phyloP scores from a whole-genome alignment of 2,113 vertebrate genomes.

The human region GRCh38 chr11:78740001-78740500 shows the following conservation, averaged over 20 bases:
- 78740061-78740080: not conserved
- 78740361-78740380: not conserved
- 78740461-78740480: conserved; percentile 83
- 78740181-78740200: conserved; percentile 78
- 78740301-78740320: conserved; percentile 92
- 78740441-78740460: conserved; percentile 89
- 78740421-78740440: conserved; percentile 95
- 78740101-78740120: not conserved
- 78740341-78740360: conserved; percentile 64
- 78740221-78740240: conserved; percentile 87
- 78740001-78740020: too few species aligned
- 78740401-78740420: conserved; percentile 92
- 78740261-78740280: conserved; percentile 89
- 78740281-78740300: conserved; percentile 85
- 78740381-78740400: conserved; percentile 86
- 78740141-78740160: conserved; percentile 49
- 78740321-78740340: conserved; percentile 89
- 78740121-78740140: conserved; percentile 21
- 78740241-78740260: conserved; percentile 85
- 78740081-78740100: not conserved
- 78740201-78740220: conserved; percentile 82
- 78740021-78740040: too few species aligned
- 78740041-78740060: not conserved
- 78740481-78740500: conserved; percentile 78
- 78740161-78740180: conserved; percentile 58